These are phyloP conservation scores for Enteromius anoplus DNA, from an alignment of 2,797 vertebrate species.

Conservation along the genomic window DNA sequence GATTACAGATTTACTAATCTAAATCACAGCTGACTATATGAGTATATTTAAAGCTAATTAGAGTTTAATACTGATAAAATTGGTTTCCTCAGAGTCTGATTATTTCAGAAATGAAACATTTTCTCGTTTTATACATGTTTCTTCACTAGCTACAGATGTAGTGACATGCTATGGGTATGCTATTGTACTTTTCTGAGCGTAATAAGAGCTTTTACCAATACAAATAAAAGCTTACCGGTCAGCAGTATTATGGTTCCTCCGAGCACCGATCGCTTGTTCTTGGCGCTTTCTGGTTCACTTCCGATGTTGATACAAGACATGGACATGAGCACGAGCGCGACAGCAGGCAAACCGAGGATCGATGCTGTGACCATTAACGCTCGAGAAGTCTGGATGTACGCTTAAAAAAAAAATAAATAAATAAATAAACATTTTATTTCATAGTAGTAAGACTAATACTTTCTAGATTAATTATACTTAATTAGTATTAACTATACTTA, in stretches of 20 bases:
- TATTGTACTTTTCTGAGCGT: neutral
- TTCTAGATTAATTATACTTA: neutral
- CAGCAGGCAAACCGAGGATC: constrained; percentile 88
- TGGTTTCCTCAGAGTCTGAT: neutral
- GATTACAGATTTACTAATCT: neutral
- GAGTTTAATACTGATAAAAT: neutral
- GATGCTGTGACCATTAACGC: constrained; percentile 92
- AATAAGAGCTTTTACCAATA: neutral
- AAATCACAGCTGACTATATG: constrained; percentile 4
- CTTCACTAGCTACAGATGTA: too few species aligned
- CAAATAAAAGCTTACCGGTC: constrained; percentile 77
- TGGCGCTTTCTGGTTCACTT: constrained; percentile 85
- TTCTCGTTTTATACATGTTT: neutral
- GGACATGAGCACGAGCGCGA: constrained; percentile 86
- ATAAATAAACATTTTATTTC: neutral
- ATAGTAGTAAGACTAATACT: neutral
- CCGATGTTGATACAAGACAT: constrained; percentile 93
- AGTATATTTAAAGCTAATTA: constrained; percentile 12
- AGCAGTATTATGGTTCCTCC: constrained; percentile 89
- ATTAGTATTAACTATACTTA: neutral
- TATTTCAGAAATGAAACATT: neutral
- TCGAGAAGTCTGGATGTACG: constrained; percentile 91
- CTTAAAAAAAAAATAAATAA: constrained; percentile 70
- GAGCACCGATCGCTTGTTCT: constrained; percentile 85
- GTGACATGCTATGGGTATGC: neutral